Percentiles rank a stretch among this genome's conserved stretches.
phyloP scores from a whole-genome alignment of 1,140 invertebrate species.

The Anoplolepis gracilipes region DNA sequence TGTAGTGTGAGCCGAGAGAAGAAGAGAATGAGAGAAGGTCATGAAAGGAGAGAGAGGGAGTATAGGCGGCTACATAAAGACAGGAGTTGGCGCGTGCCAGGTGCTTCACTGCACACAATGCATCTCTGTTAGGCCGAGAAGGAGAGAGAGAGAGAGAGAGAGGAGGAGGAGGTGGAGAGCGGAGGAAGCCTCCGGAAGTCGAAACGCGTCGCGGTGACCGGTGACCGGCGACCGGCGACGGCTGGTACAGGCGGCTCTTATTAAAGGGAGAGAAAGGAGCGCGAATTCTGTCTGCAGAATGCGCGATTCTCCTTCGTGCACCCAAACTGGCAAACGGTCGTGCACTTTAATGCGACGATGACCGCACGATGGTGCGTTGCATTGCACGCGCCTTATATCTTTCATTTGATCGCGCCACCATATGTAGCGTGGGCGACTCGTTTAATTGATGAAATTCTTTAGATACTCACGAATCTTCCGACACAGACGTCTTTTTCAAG shows the following conservation, averaged over 20 bases:
- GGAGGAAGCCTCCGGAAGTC: conserved; percentile 78
- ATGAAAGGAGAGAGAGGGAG: conserved; percentile 35
- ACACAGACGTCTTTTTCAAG: not conserved
- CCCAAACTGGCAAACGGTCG: conserved; percentile 68
- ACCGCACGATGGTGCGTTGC: conserved; percentile 17
- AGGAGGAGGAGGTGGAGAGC: conserved; percentile 45
- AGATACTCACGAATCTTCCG: not conserved
- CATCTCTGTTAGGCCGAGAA: conserved; percentile 77
- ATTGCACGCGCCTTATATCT: not conserved
- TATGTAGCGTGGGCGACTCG: not conserved
- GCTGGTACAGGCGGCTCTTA: conserved; percentile 78
- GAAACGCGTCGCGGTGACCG: conserved; percentile 72
- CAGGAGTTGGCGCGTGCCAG: conserved; percentile 84
- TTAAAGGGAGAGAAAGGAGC: conserved; percentile 78
- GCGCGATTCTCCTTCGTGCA: conserved; percentile 61
- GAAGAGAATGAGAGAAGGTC: conserved; percentile 14
- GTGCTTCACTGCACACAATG: conserved; percentile 83
- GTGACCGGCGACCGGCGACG: too few relatives aligned
- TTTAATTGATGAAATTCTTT: conserved; percentile 64
- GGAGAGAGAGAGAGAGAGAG: conserved; percentile 32
- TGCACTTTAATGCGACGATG: conserved; percentile 70
- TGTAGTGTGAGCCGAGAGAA: not conserved
- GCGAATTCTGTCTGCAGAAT: conserved; percentile 68
- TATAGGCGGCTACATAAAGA: conserved; percentile 79
- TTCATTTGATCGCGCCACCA: not conserved